phyloP scores from a whole-genome alignment of 2,797 vertebrate genomes.

The Channa striata region DNA sequence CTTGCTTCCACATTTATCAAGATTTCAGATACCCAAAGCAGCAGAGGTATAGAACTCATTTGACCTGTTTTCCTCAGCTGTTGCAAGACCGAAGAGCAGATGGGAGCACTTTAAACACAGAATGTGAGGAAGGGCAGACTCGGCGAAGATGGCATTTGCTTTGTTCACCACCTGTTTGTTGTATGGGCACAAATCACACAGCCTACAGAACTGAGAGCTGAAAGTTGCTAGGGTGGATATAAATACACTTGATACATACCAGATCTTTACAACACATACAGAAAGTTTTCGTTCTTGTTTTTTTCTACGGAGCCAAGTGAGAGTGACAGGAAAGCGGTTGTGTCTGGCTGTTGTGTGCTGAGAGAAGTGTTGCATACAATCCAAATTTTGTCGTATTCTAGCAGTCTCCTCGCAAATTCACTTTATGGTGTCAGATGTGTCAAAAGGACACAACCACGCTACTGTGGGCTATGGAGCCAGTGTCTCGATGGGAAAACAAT shows the following conservation, averaged over 20 bases:
- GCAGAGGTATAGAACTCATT: constrained; percentile 34
- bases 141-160: constrained; percentile 52
- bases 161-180: constrained; percentile 57
- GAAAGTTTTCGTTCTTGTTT: no score
- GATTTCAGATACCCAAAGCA: constrained; percentile 19
- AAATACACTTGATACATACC: constrained; percentile 23
- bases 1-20: not conserved
- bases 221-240: constrained; percentile 22
- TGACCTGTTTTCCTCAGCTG: constrained; percentile 31
- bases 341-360: no score
- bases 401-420: no score
- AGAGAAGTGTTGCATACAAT: no score
- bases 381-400: no score
- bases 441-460: no score
- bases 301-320: no score
- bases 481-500: not conserved
- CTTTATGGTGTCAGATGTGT: no score
- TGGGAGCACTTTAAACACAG: constrained; percentile 44
- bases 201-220: constrained; percentile 27
- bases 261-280: constrained; percentile 4
- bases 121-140: constrained; percentile 45
- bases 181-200: constrained; percentile 30
- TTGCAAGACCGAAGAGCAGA: constrained; percentile 43
- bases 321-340: no score
- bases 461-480: no score